Base-by-base conservation (phyloP, 2,113 vertebrate species). In the Delphinapterus leucas region DNA sequence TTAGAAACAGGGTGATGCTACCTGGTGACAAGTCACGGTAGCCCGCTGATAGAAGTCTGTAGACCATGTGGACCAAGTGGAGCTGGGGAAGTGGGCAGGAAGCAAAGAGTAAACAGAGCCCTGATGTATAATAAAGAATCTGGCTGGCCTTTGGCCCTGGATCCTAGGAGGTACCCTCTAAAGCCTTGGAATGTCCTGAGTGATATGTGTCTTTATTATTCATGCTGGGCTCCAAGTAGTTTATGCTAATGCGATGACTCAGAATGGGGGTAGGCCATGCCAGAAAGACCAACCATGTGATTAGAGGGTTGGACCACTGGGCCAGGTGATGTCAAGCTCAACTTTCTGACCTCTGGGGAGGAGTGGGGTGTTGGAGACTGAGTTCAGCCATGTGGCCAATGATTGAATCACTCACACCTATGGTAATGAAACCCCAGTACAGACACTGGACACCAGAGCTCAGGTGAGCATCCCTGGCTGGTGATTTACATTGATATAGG, bases 191-290 rank as follows among this genome's bases (percentile, higher is more conserved):
- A 33, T 74, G 79, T 36, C 70, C 60, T 4, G 0, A n/a, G 28
- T 2, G n/a, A 0, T 20, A 17, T 13, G 68, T 47, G 7, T 58
- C 77, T 58, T 85, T 31, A 41, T 21, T 5, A 55, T 55, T 73
- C 26, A 8, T 0, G 9, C 25, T 65, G 55, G 63, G 11, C 23
- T 63, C 53, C 0, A 0, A 7, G 11, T 4, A 65, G 21, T 33
- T 31, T 38, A 36, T 11, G 68, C 31, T 84, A 6, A 60, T 10
- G 6, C 17, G 25, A 67, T 49, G 81, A 55, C 41, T 60, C 74
- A n/a, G 61, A 55, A 58, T 44, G 14, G 55, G 36, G 17, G 18
- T 21, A 31, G 31, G 84, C n/a, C 41, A 55, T 4, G 12, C 33
- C 77, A 79, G 70, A 44, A 47, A 82, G 38, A 60, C 7, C n/a